phyloP scores from a whole-genome alignment of 1,140 invertebrate genomes.

The Papilio polyxenes region DNA sequence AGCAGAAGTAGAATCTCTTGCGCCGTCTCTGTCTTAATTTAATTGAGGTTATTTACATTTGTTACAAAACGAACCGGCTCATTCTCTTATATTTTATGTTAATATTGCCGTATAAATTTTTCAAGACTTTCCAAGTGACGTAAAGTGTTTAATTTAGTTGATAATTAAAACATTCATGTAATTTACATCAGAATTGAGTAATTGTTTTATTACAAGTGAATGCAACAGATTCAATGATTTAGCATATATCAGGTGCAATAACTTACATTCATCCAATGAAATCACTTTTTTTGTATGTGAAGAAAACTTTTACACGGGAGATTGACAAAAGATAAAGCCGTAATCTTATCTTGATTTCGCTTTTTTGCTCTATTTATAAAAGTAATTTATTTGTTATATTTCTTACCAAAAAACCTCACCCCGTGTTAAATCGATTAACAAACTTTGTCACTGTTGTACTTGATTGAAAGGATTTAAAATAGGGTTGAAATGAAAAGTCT shows the following conservation, averaged over 20 bases:
- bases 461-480: conserved; percentile 20
- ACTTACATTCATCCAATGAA: too few relatives aligned
- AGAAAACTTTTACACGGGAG: too few relatives aligned
- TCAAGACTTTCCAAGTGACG: neutral
- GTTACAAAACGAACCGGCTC: conserved; percentile 37
- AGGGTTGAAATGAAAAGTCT: conserved; percentile 2
- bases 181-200: neutral
- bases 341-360: too few relatives aligned
- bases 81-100: conserved; percentile 20
- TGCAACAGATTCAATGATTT: neutral
- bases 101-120: neutral
- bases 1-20: conserved; percentile 26
- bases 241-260: neutral
- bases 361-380: too few relatives aligned
- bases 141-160: neutral
- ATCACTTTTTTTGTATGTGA: too few relatives aligned
- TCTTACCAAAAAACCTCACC: neutral
- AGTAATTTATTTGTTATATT: too few relatives aligned
- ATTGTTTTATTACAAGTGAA: neutral
- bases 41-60: conserved; percentile 54
- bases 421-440: neutral
- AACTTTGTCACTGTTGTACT: neutral
- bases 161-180: neutral
- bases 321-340: too few relatives aligned
- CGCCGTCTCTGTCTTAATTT: conserved; percentile 43